These are phyloP conservation scores for Drosophila subpulchrella DNA, from an alignment of 1,140 invertebrate genomes.

Conservation along the genomic window DNA sequence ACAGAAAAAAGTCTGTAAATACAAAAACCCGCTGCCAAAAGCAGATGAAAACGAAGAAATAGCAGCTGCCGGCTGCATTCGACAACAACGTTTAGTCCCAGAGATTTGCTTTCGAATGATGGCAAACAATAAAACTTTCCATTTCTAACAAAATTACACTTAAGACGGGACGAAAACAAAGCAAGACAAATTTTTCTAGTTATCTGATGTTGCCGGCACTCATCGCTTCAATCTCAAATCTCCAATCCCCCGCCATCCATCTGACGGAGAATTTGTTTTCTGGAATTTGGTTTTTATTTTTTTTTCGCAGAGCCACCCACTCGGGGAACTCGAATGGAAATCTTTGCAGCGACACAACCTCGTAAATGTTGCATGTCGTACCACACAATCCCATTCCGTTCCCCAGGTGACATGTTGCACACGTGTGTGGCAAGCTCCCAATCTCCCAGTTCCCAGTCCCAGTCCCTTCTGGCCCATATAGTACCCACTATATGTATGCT, in stretches of 20 bases:
- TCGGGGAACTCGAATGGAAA: conserved; percentile 20
- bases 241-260: conserved; percentile 8
- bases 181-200: conserved; percentile 72
- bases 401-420: conserved; percentile 65
- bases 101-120: conserved; percentile 69
- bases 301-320: conserved; percentile 28
- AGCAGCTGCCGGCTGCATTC: conserved; percentile 58
- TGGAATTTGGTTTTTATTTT: conserved; percentile 24
- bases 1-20: conserved; percentile 1
- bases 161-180: conserved; percentile 46
- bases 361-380: conserved; percentile 47
- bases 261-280: conserved; percentile 42
- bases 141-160: conserved; percentile 77
- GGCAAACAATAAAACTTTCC: conserved; percentile 77
- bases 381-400: conserved; percentile 41
- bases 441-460: neutral
- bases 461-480: conserved; percentile 11
- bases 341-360: conserved; percentile 44
- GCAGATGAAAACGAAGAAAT: conserved; percentile 29
- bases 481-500: conserved; percentile 5
- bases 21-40: conserved; percentile 11
- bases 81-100: conserved; percentile 69
- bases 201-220: conserved; percentile 45
- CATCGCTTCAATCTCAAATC: conserved; percentile 16
- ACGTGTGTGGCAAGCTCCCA: conserved; percentile 48